Evolutionary conservation across 2,797 vertebrate species (phyloP).

Genomic region (Takifugu rubripes): DNA sequence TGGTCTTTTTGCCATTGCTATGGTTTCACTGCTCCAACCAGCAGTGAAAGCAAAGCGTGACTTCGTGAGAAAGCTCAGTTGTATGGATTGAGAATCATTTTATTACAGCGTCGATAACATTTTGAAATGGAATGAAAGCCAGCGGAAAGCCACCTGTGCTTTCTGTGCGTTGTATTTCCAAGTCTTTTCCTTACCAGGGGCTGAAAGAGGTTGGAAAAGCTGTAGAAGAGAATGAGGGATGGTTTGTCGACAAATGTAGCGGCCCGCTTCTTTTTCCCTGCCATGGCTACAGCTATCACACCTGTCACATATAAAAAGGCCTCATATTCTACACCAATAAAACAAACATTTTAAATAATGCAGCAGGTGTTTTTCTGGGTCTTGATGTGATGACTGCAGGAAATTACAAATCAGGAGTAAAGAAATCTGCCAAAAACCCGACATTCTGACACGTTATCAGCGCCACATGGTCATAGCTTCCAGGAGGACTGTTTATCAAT

Average conservation of each 20-base stretch:
- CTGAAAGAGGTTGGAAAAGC: conserved; percentile 79
- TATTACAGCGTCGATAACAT: conserved; percentile 24
- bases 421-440: conserved; percentile 1
- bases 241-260: conserved; percentile 64
- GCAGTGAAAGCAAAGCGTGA: conserved; percentile 11
- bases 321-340: conserved; percentile 1
- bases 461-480: background rate
- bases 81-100: conserved; percentile 53
- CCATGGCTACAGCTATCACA: conserved; percentile 82
- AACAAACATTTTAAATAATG: background rate
- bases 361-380: conserved; percentile 2
- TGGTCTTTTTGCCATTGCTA: conserved; percentile 15
- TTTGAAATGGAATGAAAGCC: conserved; percentile 7
- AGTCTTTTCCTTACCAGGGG: conserved; percentile 79
- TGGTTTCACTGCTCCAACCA: conserved; percentile 7
- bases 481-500: background rate
- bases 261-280: conserved; percentile 56
- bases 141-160: background rate
- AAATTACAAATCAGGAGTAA: conserved; percentile 9
- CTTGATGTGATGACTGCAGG: conserved; percentile 1
- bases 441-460: background rate
- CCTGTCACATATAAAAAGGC: conserved; percentile 69
- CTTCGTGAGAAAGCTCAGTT: conserved; percentile 36
- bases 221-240: conserved; percentile 85
- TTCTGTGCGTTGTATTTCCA: no score